These are phyloP conservation scores for Fragum fragum DNA, from an alignment of 2,888 invertebrate genomes.

Conservation along the genomic window DNA sequence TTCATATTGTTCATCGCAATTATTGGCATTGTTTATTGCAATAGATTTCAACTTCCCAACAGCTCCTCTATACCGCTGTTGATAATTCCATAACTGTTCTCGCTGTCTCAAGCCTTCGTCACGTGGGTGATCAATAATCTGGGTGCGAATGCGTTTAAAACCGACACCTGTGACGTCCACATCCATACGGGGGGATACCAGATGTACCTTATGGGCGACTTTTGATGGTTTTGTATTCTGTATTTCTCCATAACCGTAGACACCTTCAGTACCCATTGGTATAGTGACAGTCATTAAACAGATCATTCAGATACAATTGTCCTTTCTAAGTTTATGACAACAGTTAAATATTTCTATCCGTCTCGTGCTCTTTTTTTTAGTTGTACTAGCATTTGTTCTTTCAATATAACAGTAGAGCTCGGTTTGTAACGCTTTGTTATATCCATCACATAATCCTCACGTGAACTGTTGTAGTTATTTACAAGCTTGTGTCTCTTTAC, in stretches of 20 bases:
- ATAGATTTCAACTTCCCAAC: slow-evolving; percentile 42
- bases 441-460: too few relatives aligned
- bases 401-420: too few relatives aligned
- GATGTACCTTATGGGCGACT: slow-evolving; percentile 43
- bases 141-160: slow-evolving; percentile 60
- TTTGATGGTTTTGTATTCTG: slow-evolving; percentile 42
- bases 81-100: slow-evolving; percentile 67
- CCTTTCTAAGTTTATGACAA: too few relatives aligned
- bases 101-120: slow-evolving; percentile 65
- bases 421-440: too few relatives aligned
- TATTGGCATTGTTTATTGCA: neutral
- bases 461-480: too few relatives aligned
- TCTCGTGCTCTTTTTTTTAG: too few relatives aligned
- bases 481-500: too few relatives aligned
- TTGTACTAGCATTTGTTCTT: too few relatives aligned
- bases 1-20: slow-evolving; percentile 7
- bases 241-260: slow-evolving; percentile 47
- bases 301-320: too few relatives aligned
- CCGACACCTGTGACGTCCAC: slow-evolving; percentile 63
- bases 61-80: slow-evolving; percentile 61
- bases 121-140: slow-evolving; percentile 65
- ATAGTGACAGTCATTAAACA: neutral
- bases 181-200: slow-evolving; percentile 64
- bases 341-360: too few relatives aligned
- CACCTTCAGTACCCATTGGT: slow-evolving; percentile 54